Conservation (phyloP, 2,113 vertebrate species). For the Otus sunia region DNA sequence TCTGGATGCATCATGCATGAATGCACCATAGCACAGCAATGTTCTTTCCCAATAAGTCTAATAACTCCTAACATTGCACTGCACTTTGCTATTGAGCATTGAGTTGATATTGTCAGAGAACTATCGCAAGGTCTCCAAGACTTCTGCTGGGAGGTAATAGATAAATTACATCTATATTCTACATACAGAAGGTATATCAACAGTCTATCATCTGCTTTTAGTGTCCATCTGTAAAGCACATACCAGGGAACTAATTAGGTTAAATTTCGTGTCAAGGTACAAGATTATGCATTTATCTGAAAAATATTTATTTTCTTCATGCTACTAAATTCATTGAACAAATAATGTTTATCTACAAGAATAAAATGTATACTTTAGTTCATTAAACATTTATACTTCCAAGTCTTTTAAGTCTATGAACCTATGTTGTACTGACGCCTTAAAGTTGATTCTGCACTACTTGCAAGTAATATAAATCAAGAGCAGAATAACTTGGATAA, state of each 20-base stretch:
- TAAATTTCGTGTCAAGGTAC: not conserved
- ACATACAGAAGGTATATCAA: not conserved
- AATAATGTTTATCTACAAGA: not conserved
- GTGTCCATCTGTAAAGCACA: not conserved
- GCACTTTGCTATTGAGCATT: not conserved
- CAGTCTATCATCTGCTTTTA: not conserved
- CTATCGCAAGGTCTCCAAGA: not conserved
- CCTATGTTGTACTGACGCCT: not conserved
- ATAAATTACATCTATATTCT: not conserved
- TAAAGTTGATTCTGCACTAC: not conserved
- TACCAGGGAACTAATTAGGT: not conserved
- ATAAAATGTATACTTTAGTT: not conserved
- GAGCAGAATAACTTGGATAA: not conserved
- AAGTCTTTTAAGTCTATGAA: not conserved
- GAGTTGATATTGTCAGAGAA: not conserved
- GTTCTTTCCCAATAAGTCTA: not conserved
- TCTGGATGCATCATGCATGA: accelerated
- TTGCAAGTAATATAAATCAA: not conserved
- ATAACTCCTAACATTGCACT: not conserved
- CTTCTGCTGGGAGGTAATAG: not conserved
- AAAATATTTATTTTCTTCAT: not conserved
- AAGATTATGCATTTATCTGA: not conserved
- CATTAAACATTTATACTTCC: not conserved
- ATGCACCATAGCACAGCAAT: not conserved
- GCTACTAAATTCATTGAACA: not conserved